phyloP scores from a whole-genome alignment of 2,797 vertebrate species.

The Petrocephalus schoutedeni region DNA sequence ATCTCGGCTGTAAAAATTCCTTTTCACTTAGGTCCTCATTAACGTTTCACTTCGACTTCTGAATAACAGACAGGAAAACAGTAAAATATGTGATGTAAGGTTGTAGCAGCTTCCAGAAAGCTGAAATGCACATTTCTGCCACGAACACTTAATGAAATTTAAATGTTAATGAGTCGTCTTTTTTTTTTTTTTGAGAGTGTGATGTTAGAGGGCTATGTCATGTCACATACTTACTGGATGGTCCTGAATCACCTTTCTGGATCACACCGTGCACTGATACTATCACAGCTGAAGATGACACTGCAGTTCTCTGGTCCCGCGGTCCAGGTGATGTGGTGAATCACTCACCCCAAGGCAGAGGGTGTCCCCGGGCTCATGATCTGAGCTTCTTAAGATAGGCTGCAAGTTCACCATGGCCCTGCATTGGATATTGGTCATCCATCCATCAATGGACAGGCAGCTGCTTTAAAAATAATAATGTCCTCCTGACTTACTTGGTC shows the following conservation, averaged over 20 bases:
- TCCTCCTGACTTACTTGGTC: neutral
- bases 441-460: neutral
- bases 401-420: neutral
- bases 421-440: neutral
- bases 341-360: neutral
- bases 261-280: neutral
- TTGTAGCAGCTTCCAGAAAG: conserved; percentile 12
- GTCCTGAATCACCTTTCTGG: neutral
- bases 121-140: conserved; percentile 17
- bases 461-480: neutral
- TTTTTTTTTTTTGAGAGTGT: neutral
- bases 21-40: neutral
- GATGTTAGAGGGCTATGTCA: neutral
- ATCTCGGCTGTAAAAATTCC: conserved; percentile 15
- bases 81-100: conserved; percentile 13
- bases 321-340: neutral
- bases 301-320: neutral
- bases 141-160: neutral
- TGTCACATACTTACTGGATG: neutral
- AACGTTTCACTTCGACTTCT: conserved; percentile 6
- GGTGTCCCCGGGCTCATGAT: neutral
- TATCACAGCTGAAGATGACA: neutral
- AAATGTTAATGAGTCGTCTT: conserved; percentile 20
- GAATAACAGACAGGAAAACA: conserved; percentile 16
- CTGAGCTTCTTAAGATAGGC: neutral